A percentile compares a stretch with the other conserved stretches of the same genome.
These are phyloP conservation scores for Rallus crepitans DNA, from an alignment of 2,797 vertebrate genomes.

Conservation along the genomic window DNA sequence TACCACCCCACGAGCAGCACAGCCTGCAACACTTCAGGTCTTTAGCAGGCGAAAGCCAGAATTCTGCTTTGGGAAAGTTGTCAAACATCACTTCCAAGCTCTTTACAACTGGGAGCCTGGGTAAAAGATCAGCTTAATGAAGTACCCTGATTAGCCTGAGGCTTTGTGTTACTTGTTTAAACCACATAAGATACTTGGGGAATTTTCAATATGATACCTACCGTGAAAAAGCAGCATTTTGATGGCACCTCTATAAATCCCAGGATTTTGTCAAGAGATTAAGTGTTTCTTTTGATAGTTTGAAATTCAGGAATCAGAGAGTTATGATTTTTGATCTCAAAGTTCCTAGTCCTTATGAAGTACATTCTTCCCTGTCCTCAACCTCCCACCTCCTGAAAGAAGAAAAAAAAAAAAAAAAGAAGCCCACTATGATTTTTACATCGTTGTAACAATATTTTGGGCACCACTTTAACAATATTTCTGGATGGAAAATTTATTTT, in stretches of 20 bases:
- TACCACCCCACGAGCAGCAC: not conserved
- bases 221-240: not conserved
- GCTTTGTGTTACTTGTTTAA: not conserved
- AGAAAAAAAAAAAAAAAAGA: not conserved
- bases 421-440: not conserved
- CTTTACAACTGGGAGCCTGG: not conserved
- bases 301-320: not conserved
- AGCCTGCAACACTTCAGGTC: not conserved
- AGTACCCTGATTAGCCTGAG: not conserved
- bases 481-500: not conserved
- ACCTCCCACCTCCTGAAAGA: accelerated
- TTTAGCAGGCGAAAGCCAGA: not conserved
- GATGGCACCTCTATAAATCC: not conserved
- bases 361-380: not conserved
- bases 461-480: not conserved
- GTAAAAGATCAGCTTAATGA: not conserved
- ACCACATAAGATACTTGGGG: not conserved
- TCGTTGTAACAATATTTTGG: not conserved
- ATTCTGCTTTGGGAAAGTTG: not conserved
- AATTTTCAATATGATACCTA: not conserved
- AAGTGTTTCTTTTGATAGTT: not conserved
- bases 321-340: not conserved
- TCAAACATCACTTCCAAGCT: not conserved
- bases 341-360: not conserved
- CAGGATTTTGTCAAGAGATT: not conserved